Evolutionary conservation across 1,140 invertebrate genomes (phyloP).

Genomic region (Lucilia sericata): DNA sequence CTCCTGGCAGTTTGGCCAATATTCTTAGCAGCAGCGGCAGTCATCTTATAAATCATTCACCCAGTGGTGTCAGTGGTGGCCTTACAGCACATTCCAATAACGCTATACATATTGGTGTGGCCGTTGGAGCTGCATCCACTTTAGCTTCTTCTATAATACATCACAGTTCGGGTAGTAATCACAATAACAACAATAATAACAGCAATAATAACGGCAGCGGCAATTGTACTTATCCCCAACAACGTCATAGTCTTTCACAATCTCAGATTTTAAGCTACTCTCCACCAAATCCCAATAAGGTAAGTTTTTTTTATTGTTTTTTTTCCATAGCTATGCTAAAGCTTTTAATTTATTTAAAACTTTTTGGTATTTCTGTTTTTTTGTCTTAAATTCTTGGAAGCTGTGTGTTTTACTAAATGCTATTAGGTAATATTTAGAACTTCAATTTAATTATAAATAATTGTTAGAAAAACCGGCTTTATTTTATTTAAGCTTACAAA

Average conservation of each 20-base stretch:
- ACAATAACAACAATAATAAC: constrained; percentile 15
- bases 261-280: constrained; percentile 30
- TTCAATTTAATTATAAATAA: too few species aligned
- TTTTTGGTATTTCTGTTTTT: neutral
- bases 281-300: constrained; percentile 41
- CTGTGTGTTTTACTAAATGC: neutral
- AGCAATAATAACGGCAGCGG: constrained; percentile 1
- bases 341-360: neutral
- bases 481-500: too few species aligned
- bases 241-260: constrained; percentile 39
- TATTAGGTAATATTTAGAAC: too few species aligned
- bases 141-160: neutral
- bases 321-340: neutral
- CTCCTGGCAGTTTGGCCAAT: constrained; percentile 18
- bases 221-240: constrained; percentile 31
- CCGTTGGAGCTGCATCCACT: neutral
- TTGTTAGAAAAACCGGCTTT: too few species aligned
- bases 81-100: constrained; percentile 28
- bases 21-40: neutral
- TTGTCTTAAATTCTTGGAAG: neutral
- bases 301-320: constrained; percentile 29
- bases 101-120: constrained; percentile 20
- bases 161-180: neutral
- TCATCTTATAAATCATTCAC: neutral
- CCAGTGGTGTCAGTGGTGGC: neutral